These are phyloP conservation scores for Chaetura pelagica DNA, from an alignment of 2,113 vertebrate genomes.

Conservation along the genomic window DNA sequence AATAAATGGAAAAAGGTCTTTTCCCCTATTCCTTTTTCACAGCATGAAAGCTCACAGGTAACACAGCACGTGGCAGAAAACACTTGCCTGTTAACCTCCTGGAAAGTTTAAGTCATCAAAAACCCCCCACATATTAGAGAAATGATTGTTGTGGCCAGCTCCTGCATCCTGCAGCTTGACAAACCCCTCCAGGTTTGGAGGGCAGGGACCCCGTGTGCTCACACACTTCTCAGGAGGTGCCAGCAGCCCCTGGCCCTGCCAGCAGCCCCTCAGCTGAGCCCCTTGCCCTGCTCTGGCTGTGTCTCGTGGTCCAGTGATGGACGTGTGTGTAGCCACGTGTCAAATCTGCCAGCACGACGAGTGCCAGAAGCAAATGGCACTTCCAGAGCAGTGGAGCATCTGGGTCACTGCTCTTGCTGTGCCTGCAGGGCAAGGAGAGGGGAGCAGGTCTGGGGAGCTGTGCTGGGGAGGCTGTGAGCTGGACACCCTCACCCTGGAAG, in stretches of 20 bases:
- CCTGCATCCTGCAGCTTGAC: background rate
- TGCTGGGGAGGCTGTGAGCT: background rate
- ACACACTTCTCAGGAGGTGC: background rate
- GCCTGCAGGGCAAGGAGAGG: background rate
- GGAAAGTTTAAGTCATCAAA: background rate
- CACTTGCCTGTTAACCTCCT: background rate
- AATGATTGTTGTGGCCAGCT: background rate
- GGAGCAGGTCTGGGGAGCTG: background rate
- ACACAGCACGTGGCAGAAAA: background rate
- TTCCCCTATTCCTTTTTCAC: background rate
- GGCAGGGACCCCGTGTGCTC: background rate
- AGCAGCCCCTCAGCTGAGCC: background rate
- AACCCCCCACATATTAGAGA: background rate
- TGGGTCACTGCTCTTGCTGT: constrained; percentile 20
- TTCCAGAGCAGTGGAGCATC: constrained; percentile 18
- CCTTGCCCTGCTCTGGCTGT: background rate
- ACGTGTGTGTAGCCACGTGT: constrained; percentile 14
- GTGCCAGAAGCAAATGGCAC: constrained; percentile 36
- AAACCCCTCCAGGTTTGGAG: background rate
- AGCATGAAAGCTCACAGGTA: background rate
- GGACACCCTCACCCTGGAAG: background rate
- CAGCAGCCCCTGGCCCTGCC: background rate
- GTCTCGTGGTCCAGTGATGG: background rate
- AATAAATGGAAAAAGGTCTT: background rate
- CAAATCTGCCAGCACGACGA: background rate